Evolutionary conservation across 2,888 invertebrate species (phyloP), one percentile per base, ranked within the genome.

Genomic region (Nymphalis urticae): DNA sequence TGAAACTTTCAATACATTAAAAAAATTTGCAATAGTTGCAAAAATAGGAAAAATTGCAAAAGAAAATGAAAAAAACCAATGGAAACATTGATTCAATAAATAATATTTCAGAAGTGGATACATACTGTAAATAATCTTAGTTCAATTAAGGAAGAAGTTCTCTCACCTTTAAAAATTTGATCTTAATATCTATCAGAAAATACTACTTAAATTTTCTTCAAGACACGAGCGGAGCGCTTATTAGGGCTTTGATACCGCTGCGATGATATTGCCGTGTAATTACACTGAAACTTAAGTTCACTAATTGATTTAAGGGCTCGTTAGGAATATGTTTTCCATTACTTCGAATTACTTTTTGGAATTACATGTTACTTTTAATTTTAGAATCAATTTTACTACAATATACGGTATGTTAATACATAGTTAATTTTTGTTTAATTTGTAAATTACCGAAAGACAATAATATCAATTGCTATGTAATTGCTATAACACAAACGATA

Each of bases 181-280:
- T 58, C 10, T 58, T 42, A 58, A 58, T 58, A 42, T 58, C 42
- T 9, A 19, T 56, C 62, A 24, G 50, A 21, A 56, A 62, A 58
- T 8, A 50, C 47, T 24, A 50, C 62, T 62, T 54, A 62, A 67
- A 67, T 48, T 53, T 62, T 62, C 58, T 13, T 27, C 50, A 54
- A 62, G 61, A 67, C 56, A 67, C 56, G 50, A 32, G 36, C 32
- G 56, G 50, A 27, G 42, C 59, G 50, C 58, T 62, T 50, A 32
- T 68, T 36, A 59, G 56, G 54, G 36, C 51, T 73, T 66, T 66
- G 48, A 53, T 68, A 64, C 60, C 32, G 51, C 53, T 51, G 58
- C 65, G 54, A 69, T 64, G 69, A 68, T 70, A 67, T 71, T 75
- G 70, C 73, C 66, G 69, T 62, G 61, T 67, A 72, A 74, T 74